Conservation (phyloP, 1,140 invertebrate species). For the Chymomyza costata region DNA sequence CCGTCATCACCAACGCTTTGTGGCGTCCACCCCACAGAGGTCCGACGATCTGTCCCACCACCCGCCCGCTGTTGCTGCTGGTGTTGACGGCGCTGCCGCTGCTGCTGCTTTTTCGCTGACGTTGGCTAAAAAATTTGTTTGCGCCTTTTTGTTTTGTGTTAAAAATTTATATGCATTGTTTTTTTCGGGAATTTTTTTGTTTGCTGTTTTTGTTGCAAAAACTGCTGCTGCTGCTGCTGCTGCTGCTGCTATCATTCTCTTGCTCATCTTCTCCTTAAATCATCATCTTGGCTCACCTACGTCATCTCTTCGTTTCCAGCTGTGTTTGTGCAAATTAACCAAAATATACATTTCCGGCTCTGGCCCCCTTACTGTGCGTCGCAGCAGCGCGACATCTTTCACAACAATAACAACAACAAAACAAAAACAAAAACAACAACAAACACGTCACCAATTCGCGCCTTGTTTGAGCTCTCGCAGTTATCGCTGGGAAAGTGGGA, state of each 20-base stretch:
- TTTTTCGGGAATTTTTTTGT: constrained; percentile 17
- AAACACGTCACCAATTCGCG: constrained; percentile 7
- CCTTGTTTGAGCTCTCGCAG: constrained; percentile 10
- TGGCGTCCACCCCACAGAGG: constrained; percentile 20
- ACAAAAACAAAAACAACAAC: constrained; percentile 21
- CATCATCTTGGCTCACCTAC: constrained; percentile 44
- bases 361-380: constrained; percentile 22
- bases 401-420: constrained; percentile 22
- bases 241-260: constrained; percentile 12
- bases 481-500: constrained; percentile 25
- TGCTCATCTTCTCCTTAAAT: too few species aligned
- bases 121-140: constrained; percentile 39
- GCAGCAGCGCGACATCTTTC: neutral
- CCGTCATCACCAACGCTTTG: too few species aligned
- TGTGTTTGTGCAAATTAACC: constrained; percentile 69
- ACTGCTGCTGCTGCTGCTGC: constrained; percentile 36
- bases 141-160: too few species aligned
- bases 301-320: constrained; percentile 69
- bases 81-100: constrained; percentile 1
- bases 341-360: constrained; percentile 69
- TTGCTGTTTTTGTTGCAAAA: constrained; percentile 4
- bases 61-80: constrained; percentile 1
- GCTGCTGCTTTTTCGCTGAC: constrained; percentile 56
- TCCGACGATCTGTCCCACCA: too few species aligned
- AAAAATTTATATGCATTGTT: too few species aligned